A percentile compares a stretch with the other conserved stretches of the same genome.
These are phyloP conservation scores for Chironomus tentans DNA, from an alignment of 2,888 invertebrate genomes.

Conservation along the genomic window DNA sequence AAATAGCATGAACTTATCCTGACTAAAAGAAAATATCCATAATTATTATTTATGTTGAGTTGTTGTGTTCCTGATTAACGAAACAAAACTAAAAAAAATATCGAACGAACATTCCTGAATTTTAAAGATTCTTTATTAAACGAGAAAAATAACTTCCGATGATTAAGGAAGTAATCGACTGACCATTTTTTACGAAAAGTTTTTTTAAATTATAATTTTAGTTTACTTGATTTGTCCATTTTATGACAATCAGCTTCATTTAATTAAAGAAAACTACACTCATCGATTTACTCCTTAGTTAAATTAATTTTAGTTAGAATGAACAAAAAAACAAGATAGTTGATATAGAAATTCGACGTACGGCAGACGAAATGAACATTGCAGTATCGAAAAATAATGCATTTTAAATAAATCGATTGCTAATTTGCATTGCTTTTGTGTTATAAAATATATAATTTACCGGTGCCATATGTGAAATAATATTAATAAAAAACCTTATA, in stretches of 20 bases:
- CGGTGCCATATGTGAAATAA: neutral
- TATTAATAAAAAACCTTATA: too few species aligned
- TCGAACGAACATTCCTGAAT: conserved; percentile 10
- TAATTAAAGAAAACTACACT: neutral
- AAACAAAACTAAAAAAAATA: neutral
- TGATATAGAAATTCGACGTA: neutral
- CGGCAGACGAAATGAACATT: neutral
- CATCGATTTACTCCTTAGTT: neutral
- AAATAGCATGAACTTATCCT: too few species aligned
- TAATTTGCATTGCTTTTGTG: neutral
- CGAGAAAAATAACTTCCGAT: neutral
- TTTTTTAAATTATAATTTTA: neutral
- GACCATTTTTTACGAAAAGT: neutral
- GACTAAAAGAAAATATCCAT: neutral
- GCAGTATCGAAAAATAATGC: neutral
- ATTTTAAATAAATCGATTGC: neutral
- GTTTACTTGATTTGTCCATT: neutral
- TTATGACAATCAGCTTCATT: neutral
- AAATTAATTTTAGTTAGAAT: neutral
- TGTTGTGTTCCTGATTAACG: neutral
- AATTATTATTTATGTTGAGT: neutral
- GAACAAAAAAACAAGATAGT: too few species aligned
- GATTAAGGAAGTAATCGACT: neutral
- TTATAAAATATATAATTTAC: neutral
- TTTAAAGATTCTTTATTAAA: neutral